Base-by-base conservation (phyloP, 2,888 invertebrate genomes). In the Drosophila melanocephala region DNA sequence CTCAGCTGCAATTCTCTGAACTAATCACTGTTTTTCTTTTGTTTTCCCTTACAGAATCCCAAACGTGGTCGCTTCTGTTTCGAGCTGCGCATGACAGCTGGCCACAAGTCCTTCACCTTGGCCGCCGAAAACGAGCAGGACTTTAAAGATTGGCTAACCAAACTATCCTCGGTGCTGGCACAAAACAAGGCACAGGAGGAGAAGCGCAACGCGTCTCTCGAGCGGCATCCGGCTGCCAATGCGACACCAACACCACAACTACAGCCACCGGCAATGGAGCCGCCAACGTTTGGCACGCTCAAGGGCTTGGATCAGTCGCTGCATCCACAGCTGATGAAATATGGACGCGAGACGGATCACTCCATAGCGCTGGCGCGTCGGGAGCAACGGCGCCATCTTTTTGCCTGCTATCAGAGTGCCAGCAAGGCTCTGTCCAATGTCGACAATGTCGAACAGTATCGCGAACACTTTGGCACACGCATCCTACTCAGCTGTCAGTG, bases 281-380 rank as follows among this genome's bases (percentile, higher is more conserved):
- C 94, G n/a, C 94, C 95, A 35, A 95, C 95, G 6, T 97, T 96
- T 93, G 97, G 97, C 7, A 98, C 98, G 0, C 94, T 98, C 0
- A 97, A 97, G 92, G 97, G 97, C 0, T 94, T 98, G 53, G 98
- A 98, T 90, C 97, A 98, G 92, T 97, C 97, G 89, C 97, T 98
- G 96, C 98, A 98, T 94, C 98, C 98, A 1, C 97, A 98, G 86
- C 94, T 98, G 63, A 97, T 97, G 92, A 96, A 97, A 92, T 98
- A 98, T 93, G 97, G 98, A 0, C 95, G 97, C 42, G 98, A 98
- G 94, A 98, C 98, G 0, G 98, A 98, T 89, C 95, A 96, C 79
- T 97, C 97, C 30, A 97, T 98, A 87, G 96, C 97, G 28, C 95
- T 96, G 72, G 96, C 97, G 0, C 94, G 98, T 56, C 96, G 96